phyloP scores from a whole-genome alignment of 2,888 invertebrate genomes.

The Mactromeris polynyma region DNA sequence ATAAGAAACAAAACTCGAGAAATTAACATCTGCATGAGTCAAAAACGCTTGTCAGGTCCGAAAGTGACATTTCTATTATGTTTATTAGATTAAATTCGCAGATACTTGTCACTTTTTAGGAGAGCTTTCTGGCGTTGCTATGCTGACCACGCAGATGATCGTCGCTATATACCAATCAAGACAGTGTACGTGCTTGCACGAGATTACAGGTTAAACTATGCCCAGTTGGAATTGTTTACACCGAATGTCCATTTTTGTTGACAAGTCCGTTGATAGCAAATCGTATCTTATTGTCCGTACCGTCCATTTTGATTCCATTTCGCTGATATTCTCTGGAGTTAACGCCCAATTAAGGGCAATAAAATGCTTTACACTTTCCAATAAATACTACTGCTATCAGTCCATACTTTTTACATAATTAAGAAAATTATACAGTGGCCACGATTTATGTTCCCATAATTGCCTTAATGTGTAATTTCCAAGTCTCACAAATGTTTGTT shows the following conservation, averaged over 20 bases:
- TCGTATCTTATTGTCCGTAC: constrained; percentile 12
- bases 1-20: constrained; percentile 16
- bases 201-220: constrained; percentile 31
- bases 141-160: background rate
- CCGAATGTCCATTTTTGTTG: constrained; percentile 33
- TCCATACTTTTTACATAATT: constrained; percentile 41
- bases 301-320: background rate
- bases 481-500: constrained; percentile 34
- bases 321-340: background rate
- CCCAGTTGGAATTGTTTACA: constrained; percentile 42
- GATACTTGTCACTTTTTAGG: background rate
- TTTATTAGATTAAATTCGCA: constrained; percentile 17
- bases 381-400: constrained; percentile 23
- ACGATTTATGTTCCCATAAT: constrained; percentile 44
- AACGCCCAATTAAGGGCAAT: constrained; percentile 49
- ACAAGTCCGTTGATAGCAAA: constrained; percentile 20
- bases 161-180: background rate
- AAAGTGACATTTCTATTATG: constrained; percentile 20
- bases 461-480: constrained; percentile 42
- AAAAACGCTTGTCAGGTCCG: background rate
- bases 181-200: constrained; percentile 39
- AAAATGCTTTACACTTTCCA: constrained; percentile 44
- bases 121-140: background rate
- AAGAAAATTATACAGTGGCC: constrained; percentile 43
- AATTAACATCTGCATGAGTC: constrained; percentile 4